Conservation (phyloP, 1,140 invertebrate genomes). For the Asobara japonica region DNA sequence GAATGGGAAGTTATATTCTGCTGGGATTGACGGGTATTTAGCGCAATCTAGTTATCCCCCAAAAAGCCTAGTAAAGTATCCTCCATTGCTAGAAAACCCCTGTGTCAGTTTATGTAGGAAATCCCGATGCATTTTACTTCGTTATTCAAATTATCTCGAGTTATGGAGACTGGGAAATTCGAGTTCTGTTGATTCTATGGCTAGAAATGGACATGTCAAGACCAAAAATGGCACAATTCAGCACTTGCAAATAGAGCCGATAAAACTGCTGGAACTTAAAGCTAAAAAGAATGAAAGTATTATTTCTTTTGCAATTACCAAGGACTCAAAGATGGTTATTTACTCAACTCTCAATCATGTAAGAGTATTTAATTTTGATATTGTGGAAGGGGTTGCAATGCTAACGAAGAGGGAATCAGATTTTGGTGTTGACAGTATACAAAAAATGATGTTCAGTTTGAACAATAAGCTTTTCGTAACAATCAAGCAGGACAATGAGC, state of each 20-base stretch:
- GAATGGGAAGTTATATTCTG: slow-evolving; percentile 78
- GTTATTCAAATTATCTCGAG: slow-evolving; percentile 74
- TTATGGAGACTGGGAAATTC: slow-evolving; percentile 69
- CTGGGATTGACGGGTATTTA: slow-evolving; percentile 81
- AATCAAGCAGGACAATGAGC: slow-evolving; percentile 46
- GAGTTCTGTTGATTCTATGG: slow-evolving; percentile 44
- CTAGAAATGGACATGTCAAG: not conserved
- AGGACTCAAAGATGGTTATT: slow-evolving; percentile 74
- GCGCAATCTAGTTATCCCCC: slow-evolving; percentile 73
- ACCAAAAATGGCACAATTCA: slow-evolving; percentile 39
- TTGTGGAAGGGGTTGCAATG: slow-evolving; percentile 57
- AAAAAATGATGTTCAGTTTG: slow-evolving; percentile 61
- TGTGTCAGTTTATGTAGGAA: slow-evolving; percentile 70
- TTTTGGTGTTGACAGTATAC: slow-evolving; percentile 47
- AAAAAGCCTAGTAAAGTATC: slow-evolving; percentile 75
- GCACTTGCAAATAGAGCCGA: slow-evolving; percentile 68
- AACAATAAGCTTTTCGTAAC: slow-evolving; percentile 58
- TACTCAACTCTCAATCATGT: slow-evolving; percentile 77
- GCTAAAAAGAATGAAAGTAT: slow-evolving; percentile 73
- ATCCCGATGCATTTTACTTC: slow-evolving; percentile 73
- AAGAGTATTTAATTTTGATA: slow-evolving; percentile 74
- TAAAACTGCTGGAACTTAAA: slow-evolving; percentile 73
- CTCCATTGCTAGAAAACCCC: slow-evolving; percentile 73
- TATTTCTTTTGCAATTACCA: slow-evolving; percentile 74
- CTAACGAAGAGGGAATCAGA: slow-evolving; percentile 51